Percentiles rank a stretch among this genome's conserved stretches.
Conservation (phyloP, 1,140 invertebrate genomes). For the Zaprionus africanus region DNA sequence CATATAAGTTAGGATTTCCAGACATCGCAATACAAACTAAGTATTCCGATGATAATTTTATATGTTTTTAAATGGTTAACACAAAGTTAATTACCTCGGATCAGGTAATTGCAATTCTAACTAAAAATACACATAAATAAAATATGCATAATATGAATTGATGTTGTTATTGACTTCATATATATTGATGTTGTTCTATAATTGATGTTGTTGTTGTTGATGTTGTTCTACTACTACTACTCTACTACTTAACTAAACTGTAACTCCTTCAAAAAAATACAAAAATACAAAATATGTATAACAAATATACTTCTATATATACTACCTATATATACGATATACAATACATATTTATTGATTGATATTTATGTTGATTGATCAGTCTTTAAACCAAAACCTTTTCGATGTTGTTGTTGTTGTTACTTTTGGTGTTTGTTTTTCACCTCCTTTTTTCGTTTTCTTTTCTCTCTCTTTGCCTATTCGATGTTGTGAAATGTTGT, state of each 20-base stretch:
- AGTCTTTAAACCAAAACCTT: slow-evolving; percentile 38
- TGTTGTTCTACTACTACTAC: slow-evolving; percentile 67
- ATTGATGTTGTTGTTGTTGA: slow-evolving; percentile 80
- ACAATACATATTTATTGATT: slow-evolving; percentile 42
- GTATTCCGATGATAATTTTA: background rate
- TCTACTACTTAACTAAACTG: slow-evolving; percentile 46
- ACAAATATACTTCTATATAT: slow-evolving; percentile 43
- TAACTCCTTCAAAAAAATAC: slow-evolving; percentile 35
- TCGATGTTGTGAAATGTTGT: slow-evolving; percentile 52
- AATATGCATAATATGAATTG: slow-evolving; percentile 53
- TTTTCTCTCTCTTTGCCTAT: slow-evolving; percentile 29
- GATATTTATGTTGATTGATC: slow-evolving; percentile 50
- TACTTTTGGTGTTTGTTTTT: slow-evolving; percentile 51
- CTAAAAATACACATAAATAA: slow-evolving; percentile 9
- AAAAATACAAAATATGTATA: slow-evolving; percentile 27
- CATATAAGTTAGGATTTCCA: slow-evolving; percentile 5
- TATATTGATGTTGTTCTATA: slow-evolving; percentile 77
- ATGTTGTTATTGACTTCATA: slow-evolving; percentile 74
- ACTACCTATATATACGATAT: slow-evolving; percentile 2
- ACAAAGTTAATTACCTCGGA: background rate
- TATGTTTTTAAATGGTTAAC: slow-evolving; percentile 2
- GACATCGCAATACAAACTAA: slow-evolving; percentile 7
- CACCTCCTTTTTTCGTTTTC: slow-evolving; percentile 38
- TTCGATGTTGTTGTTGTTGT: slow-evolving; percentile 70
- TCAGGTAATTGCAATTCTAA: slow-evolving; percentile 28